Percentiles rank a stretch among this genome's conserved stretches.
These are phyloP conservation scores for Lasioglossum villosulum DNA, from an alignment of 2,888 invertebrate species.

Conservation along the genomic window DNA sequence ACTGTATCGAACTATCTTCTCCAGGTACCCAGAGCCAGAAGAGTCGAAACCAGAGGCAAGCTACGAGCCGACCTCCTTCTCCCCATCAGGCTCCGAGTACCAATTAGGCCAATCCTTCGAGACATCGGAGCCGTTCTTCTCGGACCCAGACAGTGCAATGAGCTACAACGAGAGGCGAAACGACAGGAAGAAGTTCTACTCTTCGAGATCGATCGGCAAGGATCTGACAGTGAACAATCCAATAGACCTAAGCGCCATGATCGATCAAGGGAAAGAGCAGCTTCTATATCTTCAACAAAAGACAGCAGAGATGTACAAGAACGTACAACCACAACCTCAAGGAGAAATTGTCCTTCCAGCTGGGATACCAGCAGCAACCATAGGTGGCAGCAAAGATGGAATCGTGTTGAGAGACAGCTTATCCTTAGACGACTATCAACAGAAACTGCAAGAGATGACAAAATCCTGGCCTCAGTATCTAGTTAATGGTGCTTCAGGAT, in stretches of 20 bases:
- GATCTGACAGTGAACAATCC: slow-evolving; percentile 40
- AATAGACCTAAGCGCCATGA: slow-evolving; percentile 8
- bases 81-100: slow-evolving; percentile 37
- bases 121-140: slow-evolving; percentile 13
- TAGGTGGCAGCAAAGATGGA: slow-evolving; percentile 68
- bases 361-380: slow-evolving; percentile 59
- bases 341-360: slow-evolving; percentile 52
- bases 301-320: slow-evolving; percentile 6
- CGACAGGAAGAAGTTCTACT: slow-evolving; percentile 47
- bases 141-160: slow-evolving; percentile 40
- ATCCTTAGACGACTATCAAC: slow-evolving; percentile 77
- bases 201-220: slow-evolving; percentile 62
- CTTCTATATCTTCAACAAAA: slow-evolving; percentile 35
- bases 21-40: slow-evolving; percentile 12
- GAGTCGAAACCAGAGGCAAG: slow-evolving; percentile 16
- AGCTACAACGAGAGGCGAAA: slow-evolving; percentile 34
- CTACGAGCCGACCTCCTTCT: slow-evolving; percentile 42
- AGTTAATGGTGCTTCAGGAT: background rate
- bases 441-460: slow-evolving; percentile 77
- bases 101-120: slow-evolving; percentile 40
- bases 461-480: slow-evolving; percentile 76
- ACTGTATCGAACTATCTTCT: too few relatives aligned
- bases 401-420: slow-evolving; percentile 77
- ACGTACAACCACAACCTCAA: slow-evolving; percentile 6
- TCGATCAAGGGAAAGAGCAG: slow-evolving; percentile 32